Evolutionary conservation across 2,797 vertebrate genomes (phyloP).

Genomic region (Champsocephalus gunnari): DNA sequence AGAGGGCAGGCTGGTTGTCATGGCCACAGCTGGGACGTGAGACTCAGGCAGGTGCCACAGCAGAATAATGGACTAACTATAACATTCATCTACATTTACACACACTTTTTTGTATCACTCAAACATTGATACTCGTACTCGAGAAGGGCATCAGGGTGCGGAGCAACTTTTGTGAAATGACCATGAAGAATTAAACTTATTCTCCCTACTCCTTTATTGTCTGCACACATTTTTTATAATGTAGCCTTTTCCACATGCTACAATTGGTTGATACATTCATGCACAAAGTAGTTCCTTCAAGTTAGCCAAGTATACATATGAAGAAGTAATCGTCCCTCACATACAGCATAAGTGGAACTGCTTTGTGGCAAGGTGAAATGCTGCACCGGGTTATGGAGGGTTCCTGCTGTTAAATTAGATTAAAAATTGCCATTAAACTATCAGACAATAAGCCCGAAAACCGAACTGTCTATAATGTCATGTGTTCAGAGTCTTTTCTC

Average conservation of each 20-base stretch:
- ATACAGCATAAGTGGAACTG: neutral
- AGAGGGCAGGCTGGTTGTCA: slow-evolving; percentile 61
- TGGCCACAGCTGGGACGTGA: slow-evolving; percentile 66
- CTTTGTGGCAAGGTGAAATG: neutral
- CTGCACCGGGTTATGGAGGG: slow-evolving; percentile 7
- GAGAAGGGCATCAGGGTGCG: slow-evolving; percentile 6
- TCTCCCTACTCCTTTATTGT: neutral
- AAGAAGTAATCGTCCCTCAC: neutral
- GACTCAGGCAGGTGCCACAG: slow-evolving; percentile 55
- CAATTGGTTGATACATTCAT: neutral
- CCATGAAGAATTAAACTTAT: neutral
- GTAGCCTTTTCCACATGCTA: neutral
- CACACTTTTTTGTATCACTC: neutral
- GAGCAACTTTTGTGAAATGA: neutral
- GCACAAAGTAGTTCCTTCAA: neutral
- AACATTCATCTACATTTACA: slow-evolving; percentile 4
- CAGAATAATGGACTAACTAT: slow-evolving; percentile 35
- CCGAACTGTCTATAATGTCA: neutral
- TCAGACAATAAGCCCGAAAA: slow-evolving; percentile 6
- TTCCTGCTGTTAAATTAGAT: slow-evolving; percentile 22
- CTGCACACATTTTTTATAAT: neutral
- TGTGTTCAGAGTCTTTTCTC: slow-evolving; percentile 1
- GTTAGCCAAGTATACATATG: neutral
- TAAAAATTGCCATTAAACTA: slow-evolving; percentile 14
- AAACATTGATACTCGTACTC: neutral